Evolutionary conservation across 2,113 vertebrate species (phyloP), one percentile per base, ranked within the genome.

Genomic region (Siniperca knerii): DNA sequence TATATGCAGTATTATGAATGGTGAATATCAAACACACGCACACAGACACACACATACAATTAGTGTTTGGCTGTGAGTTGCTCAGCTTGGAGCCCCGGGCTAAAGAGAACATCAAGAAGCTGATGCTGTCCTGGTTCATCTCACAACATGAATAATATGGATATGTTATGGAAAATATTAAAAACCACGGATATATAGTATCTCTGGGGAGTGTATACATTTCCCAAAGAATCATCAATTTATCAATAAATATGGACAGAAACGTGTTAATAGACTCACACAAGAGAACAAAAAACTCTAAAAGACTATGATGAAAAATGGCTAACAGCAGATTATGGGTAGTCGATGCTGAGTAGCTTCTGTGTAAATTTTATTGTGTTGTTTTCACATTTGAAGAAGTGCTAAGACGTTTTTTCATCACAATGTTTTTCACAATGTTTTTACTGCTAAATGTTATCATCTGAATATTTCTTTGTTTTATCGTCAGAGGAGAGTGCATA

Each of bases 81-180:
- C 80, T 86, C 33, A 65, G 77, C 33, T 65, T 58, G 23, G 52
- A 29, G 77, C 83, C 75, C 4, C 2, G 0, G 75, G 92, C 83
- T 81, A 64, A 72, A 82, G 46, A 55, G 42, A 81, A 84, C 74
- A 83, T 80, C 66, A 87, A 77, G 55, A 73, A 81, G 66, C 58
- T 0, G 52, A 72, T 25, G 37, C 58, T 77, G 76, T 62, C 66
- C 77, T 55, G 68, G 55, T 70, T 82, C 57, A 44, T 82, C 46
- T 86, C 79, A 79, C 6, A 2, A 70, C 57, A 82, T 67, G 62
- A 84, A 68, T 66, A 37, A 67, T 78, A 76, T 68, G 5, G 61
- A 57, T 35, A 58, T 78, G 76, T 79, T 61, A 72, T 66, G 35
- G 70, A 20, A 75, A 72, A 80, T 75, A 64, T 77, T 52, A 13